Evolutionary conservation across 2,113 vertebrate species (phyloP).

Genomic region (Cephalopterus ornatus): DNA sequence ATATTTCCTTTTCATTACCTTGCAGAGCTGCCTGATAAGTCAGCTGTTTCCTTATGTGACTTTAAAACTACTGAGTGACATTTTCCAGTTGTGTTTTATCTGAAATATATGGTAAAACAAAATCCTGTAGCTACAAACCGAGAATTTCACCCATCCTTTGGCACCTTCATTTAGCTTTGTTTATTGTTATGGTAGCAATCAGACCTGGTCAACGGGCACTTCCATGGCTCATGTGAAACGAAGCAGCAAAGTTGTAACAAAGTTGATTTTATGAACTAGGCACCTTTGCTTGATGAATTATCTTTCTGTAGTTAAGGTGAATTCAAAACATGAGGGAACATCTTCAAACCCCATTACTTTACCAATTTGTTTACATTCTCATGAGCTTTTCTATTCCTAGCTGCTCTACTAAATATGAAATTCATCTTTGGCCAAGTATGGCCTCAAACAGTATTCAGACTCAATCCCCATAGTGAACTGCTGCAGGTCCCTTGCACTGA

Average conservation of each 20-base stretch:
- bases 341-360: not conserved
- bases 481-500: not conserved
- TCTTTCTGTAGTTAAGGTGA: not conserved
- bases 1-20: not conserved
- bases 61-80: not conserved
- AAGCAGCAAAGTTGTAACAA: not conserved
- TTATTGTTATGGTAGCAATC: not conserved
- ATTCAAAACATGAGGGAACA: not conserved
- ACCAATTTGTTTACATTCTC: not conserved
- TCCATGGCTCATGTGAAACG: not conserved
- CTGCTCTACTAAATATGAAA: not conserved
- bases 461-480: not conserved
- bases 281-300: not conserved
- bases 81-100: not conserved
- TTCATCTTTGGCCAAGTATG: not conserved
- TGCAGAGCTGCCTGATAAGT: not conserved
- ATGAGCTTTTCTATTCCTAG: not conserved
- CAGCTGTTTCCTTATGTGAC: not conserved
- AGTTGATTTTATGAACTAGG: not conserved
- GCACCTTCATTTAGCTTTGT: not conserved
- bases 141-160: not conserved
- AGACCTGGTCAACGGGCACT: not conserved
- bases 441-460: not conserved
- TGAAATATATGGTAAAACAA: not conserved
- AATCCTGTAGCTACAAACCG: not conserved